phyloP scores from a whole-genome alignment of 2,113 vertebrate species.

The Stigmatopora argus region DNA sequence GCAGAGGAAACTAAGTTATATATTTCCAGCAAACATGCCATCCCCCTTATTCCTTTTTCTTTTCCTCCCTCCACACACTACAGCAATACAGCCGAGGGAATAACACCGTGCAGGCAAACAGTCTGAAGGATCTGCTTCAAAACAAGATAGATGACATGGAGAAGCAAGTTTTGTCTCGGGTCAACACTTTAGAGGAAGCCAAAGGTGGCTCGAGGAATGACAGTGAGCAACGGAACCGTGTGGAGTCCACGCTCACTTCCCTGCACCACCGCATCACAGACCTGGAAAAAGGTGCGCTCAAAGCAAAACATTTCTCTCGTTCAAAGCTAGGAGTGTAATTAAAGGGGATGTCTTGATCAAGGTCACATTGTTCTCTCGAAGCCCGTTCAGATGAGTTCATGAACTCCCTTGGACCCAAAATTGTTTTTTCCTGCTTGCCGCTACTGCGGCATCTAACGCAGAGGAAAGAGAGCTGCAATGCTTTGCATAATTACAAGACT shows the following conservation, averaged over 20 bases:
- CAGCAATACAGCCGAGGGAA: slow-evolving; percentile 91
- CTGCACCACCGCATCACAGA: slow-evolving; percentile 94
- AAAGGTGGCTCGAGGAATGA: slow-evolving; percentile 79
- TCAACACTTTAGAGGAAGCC: slow-evolving; percentile 88
- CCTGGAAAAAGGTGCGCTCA: slow-evolving; percentile 86
- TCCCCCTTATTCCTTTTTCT: slow-evolving; percentile 10
- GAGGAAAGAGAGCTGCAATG: slow-evolving; percentile 62
- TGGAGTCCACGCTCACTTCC: slow-evolving; percentile 88
- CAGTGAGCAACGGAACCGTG: slow-evolving; percentile 83
- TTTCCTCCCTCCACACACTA: slow-evolving; percentile 33
- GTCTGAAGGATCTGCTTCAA: slow-evolving; percentile 90
- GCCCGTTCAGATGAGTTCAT: background rate
- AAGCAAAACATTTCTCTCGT: background rate
- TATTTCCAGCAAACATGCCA: slow-evolving; percentile 10
- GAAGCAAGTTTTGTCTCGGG: slow-evolving; percentile 89
- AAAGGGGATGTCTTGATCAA: background rate
- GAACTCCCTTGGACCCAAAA: background rate
- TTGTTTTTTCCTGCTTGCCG: background rate
- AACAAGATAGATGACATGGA: slow-evolving; percentile 96
- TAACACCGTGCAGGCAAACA: slow-evolving; percentile 81
- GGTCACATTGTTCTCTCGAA: background rate
- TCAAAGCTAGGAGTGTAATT: background rate
- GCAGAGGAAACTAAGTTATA: background rate
- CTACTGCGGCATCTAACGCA: slow-evolving; percentile 52
- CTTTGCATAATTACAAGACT: slow-evolving; percentile 62